Conservation (phyloP, 2,113 vertebrate genomes). For the Pygoscelis antarcticus region DNA sequence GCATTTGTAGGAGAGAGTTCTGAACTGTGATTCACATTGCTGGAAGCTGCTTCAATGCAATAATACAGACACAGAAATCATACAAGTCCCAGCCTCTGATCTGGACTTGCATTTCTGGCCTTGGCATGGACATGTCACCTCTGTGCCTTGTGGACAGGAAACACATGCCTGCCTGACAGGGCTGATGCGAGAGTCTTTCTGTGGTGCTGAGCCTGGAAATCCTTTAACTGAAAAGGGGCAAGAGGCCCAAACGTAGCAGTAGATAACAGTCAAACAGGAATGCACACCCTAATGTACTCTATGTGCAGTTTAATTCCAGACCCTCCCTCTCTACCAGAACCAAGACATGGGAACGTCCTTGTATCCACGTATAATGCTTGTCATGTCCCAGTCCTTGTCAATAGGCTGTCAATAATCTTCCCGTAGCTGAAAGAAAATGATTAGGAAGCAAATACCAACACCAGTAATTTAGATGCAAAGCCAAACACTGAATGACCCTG, state of each 20-base stretch:
- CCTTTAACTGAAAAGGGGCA: neutral
- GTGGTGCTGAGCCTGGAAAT: neutral
- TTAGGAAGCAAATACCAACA: neutral
- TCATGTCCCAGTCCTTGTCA: neutral
- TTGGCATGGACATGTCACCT: neutral
- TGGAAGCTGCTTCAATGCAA: neutral
- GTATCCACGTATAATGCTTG: neutral
- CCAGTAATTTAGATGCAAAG: neutral
- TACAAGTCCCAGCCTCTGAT: neutral
- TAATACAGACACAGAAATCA: neutral
- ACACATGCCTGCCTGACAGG: neutral
- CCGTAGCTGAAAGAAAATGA: neutral
- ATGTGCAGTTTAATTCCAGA: neutral
- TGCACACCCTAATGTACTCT: no score
- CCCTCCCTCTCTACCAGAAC: neutral
- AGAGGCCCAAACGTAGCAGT: neutral
- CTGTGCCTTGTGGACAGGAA: neutral
- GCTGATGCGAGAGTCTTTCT: neutral
- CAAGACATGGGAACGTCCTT: neutral
- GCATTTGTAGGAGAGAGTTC: neutral
- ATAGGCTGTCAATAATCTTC: neutral
- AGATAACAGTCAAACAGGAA: neutral
- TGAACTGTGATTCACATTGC: neutral
- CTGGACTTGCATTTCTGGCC: neutral
- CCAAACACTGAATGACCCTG: constrained; percentile 14